Evolutionary conservation across 2,113 vertebrate genomes (phyloP), one percentile per base, ranked within the genome.

Genomic region (Indri indri): DNA sequence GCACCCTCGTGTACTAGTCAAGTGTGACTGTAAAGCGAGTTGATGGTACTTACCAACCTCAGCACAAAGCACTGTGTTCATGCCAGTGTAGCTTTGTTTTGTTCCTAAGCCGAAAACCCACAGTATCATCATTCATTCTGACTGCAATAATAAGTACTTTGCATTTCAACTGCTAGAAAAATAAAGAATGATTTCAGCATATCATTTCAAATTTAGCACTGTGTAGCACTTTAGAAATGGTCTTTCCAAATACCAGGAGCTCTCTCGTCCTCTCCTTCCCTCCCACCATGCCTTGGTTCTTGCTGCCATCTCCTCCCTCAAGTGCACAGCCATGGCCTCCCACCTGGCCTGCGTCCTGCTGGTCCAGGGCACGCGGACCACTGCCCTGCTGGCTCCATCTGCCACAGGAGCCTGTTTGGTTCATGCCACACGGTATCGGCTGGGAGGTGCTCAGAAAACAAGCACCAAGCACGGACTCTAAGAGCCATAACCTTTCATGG

Each of bases 1-100:
- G 68, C 22, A 37, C 3, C 27, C 18, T 5, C 7, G 27, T 8
- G 6, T 9, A 14, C 16, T 9, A 45, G 6, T 4, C 32, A 0
- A 11, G 40, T 7, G 22, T 16, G 34, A 57, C 57, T 42, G 6
- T 11, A 18, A 37, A 88, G 68, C 52, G 42, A 85, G 30, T 11
- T 42, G 88, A 50, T 0, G 6, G 50, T 22, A 30, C 34, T 82
- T 40, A 63, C 63, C 80, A 70, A 37, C 40, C 25, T 82, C 47
- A 66, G 13, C 11, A 84, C 34, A 83, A 37, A 54, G 70, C 30
- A 52, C 0, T 12, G 34, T 13, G 37, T 32, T 18, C 42, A 0
- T 32, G 85, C 57, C 66, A 59, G 0, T 4, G 1, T 0, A 1
- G 27, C 16, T 82, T 22, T 80, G 80, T 74, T 77, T 47, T 50